Base-by-base conservation (phyloP, 2,113 vertebrate genomes). In the Cinclus cinclus region DNA sequence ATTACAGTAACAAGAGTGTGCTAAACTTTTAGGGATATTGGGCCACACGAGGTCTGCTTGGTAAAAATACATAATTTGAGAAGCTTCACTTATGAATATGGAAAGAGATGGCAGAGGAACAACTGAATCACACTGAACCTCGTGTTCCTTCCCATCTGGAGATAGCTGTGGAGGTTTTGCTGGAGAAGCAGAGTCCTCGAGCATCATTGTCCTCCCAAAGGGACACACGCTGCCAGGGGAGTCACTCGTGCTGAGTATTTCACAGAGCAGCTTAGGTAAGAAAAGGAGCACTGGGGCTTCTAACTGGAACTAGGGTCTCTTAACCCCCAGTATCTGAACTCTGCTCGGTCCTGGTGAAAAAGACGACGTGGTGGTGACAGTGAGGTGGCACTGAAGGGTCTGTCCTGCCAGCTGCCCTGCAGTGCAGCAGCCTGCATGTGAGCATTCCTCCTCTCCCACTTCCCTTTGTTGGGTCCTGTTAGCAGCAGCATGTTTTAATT, bases 401-500 rank as follows among this genome's bases (percentile, higher is more conserved):
- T 2, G 0, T n/a, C 2, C 39, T 25, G 53, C 19, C 52, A 11
- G 44, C 69, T 86, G 67, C 81, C 76, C 88, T 39, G 89, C 63
- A 69, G 81, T 75, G 74, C 89, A 81, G 6, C 31, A 83, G 79
- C 5, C 22, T 77, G 85, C 62, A 59, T 70, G 73, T 62, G 75
- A 87, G 85, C 65, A 31, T 81, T 89, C 87, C 90, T 76, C 77
- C 90, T 89, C 94, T 83, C 87, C 78, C 59, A 13, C 21, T 62
- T 55, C 44, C 79, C 73, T 83, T 92, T 93, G 83, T 49, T 77
- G 58, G 69, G 92, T 78, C 82, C 93, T 25, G 13, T 89, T 68
- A 94, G 92, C 87, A 94, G 95, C 87, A 90, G 81, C 20, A 55
- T 18, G 30, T 73, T 90, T 71, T 67, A 85, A 91, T 96, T 91